phyloP scores from a whole-genome alignment of 1,140 invertebrate genomes.

The Drosophila repleta region DNA sequence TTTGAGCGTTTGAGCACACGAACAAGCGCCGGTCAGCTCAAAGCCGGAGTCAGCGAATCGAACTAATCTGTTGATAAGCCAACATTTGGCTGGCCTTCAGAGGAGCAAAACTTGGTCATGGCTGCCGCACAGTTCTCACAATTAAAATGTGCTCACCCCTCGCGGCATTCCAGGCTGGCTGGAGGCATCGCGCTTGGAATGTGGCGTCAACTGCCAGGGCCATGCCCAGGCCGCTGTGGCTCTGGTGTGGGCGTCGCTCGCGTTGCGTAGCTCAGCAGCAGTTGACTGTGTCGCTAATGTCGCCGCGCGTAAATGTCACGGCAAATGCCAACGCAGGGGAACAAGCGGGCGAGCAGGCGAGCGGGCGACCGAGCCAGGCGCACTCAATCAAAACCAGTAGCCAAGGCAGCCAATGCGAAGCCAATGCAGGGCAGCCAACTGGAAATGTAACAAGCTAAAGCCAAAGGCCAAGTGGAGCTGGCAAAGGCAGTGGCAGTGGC shows the following conservation, averaged over 20 bases:
- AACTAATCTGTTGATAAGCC: conserved; percentile 62
- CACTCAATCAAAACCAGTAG: conserved; percentile 72
- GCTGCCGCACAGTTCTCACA: conserved; percentile 70
- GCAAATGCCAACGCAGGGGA: conserved; percentile 56
- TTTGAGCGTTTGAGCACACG: conserved; percentile 34
- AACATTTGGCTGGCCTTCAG: conserved; percentile 49
- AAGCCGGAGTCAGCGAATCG: conserved; percentile 50
- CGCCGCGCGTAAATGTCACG: conserved; percentile 72
- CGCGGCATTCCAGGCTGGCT: conserved; percentile 43
- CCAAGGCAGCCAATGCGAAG: conserved; percentile 27
- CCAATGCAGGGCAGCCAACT: conserved; percentile 49
- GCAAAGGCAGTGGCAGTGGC: not conserved
- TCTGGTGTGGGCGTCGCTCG: conserved; percentile 61
- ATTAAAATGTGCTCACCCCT: conserved; percentile 67
- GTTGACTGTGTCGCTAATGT: conserved; percentile 63
- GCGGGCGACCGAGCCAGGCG: conserved; percentile 22
- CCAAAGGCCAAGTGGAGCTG: conserved; percentile 77
- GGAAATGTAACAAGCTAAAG: conserved; percentile 68
- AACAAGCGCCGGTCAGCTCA: conserved; percentile 3
- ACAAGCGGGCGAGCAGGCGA: not conserved
- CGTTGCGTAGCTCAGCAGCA: conserved; percentile 75
- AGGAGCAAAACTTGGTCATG: conserved; percentile 59
- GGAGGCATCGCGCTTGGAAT: conserved; percentile 61
- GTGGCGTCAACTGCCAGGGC: conserved; percentile 59
- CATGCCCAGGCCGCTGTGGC: conserved; percentile 33